Evolutionary conservation across 2,113 vertebrate genomes (phyloP), one percentile per base, ranked within the genome.

Genomic region (Brienomyrus longianalis): DNA sequence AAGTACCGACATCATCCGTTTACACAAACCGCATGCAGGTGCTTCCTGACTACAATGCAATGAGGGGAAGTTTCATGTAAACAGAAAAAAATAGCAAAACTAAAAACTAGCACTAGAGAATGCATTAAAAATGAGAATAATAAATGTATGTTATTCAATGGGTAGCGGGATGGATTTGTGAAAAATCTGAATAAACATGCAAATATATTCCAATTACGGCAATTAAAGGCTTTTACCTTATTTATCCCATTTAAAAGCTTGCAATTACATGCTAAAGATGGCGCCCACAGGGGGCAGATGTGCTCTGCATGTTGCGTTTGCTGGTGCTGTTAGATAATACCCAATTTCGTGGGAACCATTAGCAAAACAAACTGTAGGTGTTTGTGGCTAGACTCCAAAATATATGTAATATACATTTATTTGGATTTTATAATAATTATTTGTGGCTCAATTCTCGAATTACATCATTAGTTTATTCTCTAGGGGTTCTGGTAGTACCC

Each of bases 141-240:
- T 43, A 77, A 39, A 80, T 43, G 13, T 80, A 19, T 43, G 1
- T 77, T 77, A 43, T 43, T 77, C 17, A 77, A 77, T 39, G 35
- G 35, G 43, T 39, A 77, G 31, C 74, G 2, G 13, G 19, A 77
- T 77, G 15, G 39, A 77, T 77, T 39, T 77, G 19, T 39, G 5
- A 80, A 80, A 80, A 80, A 19, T 43, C 35, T 7, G 17, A 80
- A 15, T 39, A 80, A 80, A 80, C 74, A 80, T 80, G 74, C 74
- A 80, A 80, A 80, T 80, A 19, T 39, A 80, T 80, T 43, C 31
- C 74, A 80, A 80, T 80, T 80, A 39, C 0, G 2, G 83, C 83
- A 85, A 50, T 85, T 85, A 85, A 50, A 85, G 23, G 83, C 83
- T 85, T 85, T 85, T 85, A 85, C 83, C 83, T 85, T 27, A 85